Conservation (phyloP, 2,113 vertebrate genomes). For the Chlamydotis undulata region DNA sequence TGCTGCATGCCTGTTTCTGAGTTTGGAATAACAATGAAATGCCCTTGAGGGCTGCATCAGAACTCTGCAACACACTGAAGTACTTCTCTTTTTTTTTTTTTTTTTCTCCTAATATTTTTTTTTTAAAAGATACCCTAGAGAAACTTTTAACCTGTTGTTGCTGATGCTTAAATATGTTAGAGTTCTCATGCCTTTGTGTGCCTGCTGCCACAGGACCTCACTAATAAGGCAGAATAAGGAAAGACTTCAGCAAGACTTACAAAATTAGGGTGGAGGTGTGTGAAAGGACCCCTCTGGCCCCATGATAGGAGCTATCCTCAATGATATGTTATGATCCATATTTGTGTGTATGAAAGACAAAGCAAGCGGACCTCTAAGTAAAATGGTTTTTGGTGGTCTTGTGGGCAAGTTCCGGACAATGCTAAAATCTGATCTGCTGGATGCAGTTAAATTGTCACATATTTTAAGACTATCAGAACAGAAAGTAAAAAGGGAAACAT, state of each 20-base stretch:
- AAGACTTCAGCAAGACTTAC: not conserved
- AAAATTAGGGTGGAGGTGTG: not conserved
- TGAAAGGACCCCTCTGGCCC: not conserved
- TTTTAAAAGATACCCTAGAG: not conserved
- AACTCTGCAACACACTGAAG: not conserved
- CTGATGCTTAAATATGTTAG: not conserved
- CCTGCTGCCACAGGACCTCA: not conserved
- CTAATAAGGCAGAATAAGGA: not conserved
- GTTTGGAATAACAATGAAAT: not conserved
- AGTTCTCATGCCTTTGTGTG: not conserved
- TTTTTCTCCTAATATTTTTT: not conserved
- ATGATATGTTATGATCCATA: not conserved
- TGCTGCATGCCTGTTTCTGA: not conserved
- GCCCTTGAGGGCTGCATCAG: not conserved
- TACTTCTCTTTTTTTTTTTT: not conserved
- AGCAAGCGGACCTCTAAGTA: not conserved
- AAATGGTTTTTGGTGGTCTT: not conserved
- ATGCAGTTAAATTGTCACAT: not conserved
- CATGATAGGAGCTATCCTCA: not conserved
- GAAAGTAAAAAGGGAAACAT: not conserved
- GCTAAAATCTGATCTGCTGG: not conserved
- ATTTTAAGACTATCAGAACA: not conserved
- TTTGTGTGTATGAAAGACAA: not conserved
- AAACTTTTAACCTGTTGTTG: not conserved
- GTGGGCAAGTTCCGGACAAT: not conserved